Base-by-base conservation (phyloP, 1,140 invertebrate genomes). In the Drosophila biarmipes region DNA sequence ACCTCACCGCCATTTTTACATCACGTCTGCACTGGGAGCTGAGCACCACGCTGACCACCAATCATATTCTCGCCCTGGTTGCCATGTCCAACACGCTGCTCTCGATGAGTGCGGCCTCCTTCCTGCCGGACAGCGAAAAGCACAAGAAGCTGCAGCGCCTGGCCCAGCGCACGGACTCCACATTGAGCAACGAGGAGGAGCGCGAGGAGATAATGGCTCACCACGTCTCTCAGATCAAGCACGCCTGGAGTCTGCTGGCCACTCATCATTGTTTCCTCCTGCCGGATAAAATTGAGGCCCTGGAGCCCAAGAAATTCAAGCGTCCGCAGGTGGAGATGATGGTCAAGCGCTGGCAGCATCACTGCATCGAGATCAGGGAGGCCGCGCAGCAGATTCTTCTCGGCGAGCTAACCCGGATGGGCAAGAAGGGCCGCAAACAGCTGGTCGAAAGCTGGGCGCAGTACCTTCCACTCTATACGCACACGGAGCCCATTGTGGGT, bases 301-400 rank as follows among this genome's bases (percentile, higher is more conserved):
- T 94, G 69, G 96, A 97, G 21, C 94, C 95, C 0, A 95, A 96
- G 72, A 94, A 95, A 54, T 99, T 98, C 90, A 98, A 98, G 91
- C 94, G 97, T 19, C 98, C 98, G 0, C 96, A 98, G 92, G 97
- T 99, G 0, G 98, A 99, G 92, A 98, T 99, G 95, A 95, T 99
- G 93, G 98, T 98, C 10, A 95, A 98, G 24, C 94, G 98, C 45
- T 99, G 99, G 99, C 99, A 99, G 92, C 98, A 99, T 93, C 96
- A 98, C 71, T 99, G 98, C 92, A 94, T 99, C 7, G 98, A 99
- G 93, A 97, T 98, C 46, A 93, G 99, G 10, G 98, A 99, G 93
- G 98, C 99, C 0, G 97, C 98, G 0, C 99, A 99, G 92, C 98
- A 98, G 21, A 93, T 99, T 2, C 92, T 99, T 0, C 93, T 99